Percentiles rank a stretch among this genome's conserved stretches.
Conservation (phyloP, 2,888 invertebrate genomes). For the Metalampra italica region DNA sequence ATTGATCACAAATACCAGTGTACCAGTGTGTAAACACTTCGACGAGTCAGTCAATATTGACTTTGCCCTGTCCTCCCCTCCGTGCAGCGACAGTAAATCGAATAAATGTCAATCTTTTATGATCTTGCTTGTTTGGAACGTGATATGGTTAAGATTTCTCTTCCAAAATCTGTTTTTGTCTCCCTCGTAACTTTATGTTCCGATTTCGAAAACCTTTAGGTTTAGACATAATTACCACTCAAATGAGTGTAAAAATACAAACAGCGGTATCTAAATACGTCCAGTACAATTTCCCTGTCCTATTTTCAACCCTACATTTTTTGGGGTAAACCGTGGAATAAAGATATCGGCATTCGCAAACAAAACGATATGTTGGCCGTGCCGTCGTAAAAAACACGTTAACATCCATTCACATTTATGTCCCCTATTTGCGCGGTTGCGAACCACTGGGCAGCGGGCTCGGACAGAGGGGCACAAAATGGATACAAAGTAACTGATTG, state of each 20-base stretch:
- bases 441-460: conserved; percentile 56
- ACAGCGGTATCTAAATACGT: no score
- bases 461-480: conserved; percentile 7
- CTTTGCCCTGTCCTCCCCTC: conserved; percentile 44
- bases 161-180: no score
- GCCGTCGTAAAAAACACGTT: conserved; percentile 76
- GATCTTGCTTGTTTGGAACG: conserved; percentile 46
- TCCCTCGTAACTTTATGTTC: no score
- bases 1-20: conserved; percentile 15
- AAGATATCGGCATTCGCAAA: conserved; percentile 72
- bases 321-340: conserved; percentile 57
- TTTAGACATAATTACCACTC: no score
- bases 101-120: conserved; percentile 68
- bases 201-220: no score
- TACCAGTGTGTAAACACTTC: conserved; percentile 63
- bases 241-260: no score
- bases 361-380: conserved; percentile 72
- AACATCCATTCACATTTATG: conserved; percentile 77
- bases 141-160: conserved; percentile 2
- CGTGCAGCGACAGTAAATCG: conserved; percentile 58
- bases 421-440: conserved; percentile 63
- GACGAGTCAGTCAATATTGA: conserved; percentile 69
- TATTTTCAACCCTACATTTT: conserved; percentile 19
- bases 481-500: conserved; percentile 67
- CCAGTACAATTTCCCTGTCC: conserved; percentile 9